A percentile compares a stretch with the other conserved stretches of the same genome.
Evolutionary conservation across 2,888 invertebrate species (phyloP).

Genomic region (Ennomos erosarius): DNA sequence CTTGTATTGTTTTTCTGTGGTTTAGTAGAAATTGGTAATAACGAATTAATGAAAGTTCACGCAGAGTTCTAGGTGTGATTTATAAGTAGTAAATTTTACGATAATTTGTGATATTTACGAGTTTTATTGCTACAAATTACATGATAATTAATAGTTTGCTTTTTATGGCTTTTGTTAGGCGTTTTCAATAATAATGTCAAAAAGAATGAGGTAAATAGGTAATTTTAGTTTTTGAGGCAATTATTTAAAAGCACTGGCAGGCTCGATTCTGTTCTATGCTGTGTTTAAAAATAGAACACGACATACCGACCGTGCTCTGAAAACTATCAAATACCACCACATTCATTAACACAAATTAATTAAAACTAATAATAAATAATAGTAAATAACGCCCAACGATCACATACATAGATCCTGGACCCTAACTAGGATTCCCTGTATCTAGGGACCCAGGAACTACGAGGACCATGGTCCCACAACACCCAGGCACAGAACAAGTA

Average conservation of each 20-base stretch:
- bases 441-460: too few species aligned
- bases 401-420: too few species aligned
- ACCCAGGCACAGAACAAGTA: too few species aligned
- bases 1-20: slow-evolving; percentile 31
- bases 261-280: too few species aligned
- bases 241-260: background rate
- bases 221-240: background rate
- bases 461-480: too few species aligned
- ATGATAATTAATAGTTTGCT: slow-evolving; percentile 45
- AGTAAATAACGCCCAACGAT: too few species aligned
- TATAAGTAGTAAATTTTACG: slow-evolving; percentile 46
- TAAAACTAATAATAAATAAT: too few species aligned
- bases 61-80: slow-evolving; percentile 50
- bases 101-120: slow-evolving; percentile 48
- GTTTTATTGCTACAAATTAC: slow-evolving; percentile 53
- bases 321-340: too few species aligned
- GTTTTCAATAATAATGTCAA: slow-evolving; percentile 18
- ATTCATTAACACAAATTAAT: too few species aligned
- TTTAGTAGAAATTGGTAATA: slow-evolving; percentile 47
- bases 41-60: slow-evolving; percentile 49
- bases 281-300: too few species aligned
- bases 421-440: too few species aligned
- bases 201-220: background rate
- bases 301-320: too few species aligned
- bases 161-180: slow-evolving; percentile 19